Conservation (phyloP, 2,888 invertebrate genomes). For the Agrochola circellaris region DNA sequence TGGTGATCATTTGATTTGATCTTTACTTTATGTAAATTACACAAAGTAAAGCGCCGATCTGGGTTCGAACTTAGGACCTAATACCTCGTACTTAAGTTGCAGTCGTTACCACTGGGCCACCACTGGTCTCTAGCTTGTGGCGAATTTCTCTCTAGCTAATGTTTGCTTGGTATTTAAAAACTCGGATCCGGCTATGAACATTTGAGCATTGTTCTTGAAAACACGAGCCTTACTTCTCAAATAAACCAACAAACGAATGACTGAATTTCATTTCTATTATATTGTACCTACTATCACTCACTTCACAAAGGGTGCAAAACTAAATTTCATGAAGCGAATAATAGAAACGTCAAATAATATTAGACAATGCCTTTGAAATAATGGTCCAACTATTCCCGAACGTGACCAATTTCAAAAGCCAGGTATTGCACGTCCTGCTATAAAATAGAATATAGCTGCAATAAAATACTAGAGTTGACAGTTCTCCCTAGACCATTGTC, state of each 20-base stretch:
- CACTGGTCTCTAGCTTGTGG: too few relatives aligned
- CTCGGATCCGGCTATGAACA: neutral
- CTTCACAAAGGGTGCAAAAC: neutral
- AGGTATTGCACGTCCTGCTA: conserved; percentile 29
- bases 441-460: conserved; percentile 30
- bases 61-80: too few relatives aligned
- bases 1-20: too few relatives aligned
- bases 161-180: neutral
- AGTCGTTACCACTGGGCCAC: too few relatives aligned
- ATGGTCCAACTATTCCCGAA: conserved; percentile 25
- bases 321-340: neutral
- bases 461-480: conserved; percentile 43
- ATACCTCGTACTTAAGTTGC: too few relatives aligned
- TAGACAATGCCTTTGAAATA: conserved; percentile 10
- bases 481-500: conserved; percentile 33
- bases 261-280: neutral
- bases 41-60: too few relatives aligned
- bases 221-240: neutral
- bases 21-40: too few relatives aligned
- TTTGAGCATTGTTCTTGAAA: neutral
- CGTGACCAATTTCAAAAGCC: conserved; percentile 40
- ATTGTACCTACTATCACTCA: too few relatives aligned
- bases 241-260: neutral
- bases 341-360: conserved; percentile 15
- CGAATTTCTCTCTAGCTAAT: neutral